phyloP scores from a whole-genome alignment of 2,888 invertebrate species.

The Orthosia incerta region DNA sequence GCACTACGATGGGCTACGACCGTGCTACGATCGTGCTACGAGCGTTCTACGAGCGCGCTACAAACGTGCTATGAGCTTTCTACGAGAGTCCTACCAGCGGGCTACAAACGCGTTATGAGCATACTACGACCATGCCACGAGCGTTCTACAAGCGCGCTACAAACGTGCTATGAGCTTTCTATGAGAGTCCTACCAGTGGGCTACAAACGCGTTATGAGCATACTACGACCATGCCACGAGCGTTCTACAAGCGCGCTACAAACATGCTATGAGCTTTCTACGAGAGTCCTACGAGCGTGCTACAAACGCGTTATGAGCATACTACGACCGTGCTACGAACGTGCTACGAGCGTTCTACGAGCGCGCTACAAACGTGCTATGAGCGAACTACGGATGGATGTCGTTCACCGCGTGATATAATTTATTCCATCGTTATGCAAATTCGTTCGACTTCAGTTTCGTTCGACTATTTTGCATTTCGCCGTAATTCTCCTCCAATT shows the following conservation, averaged over 20 bases:
- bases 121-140: neutral
- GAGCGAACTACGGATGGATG: slow-evolving; percentile 3
- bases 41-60: too few relatives aligned
- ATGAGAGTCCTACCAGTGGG: neutral
- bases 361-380: neutral
- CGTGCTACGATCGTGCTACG: too few relatives aligned
- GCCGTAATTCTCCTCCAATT: slow-evolving; percentile 78
- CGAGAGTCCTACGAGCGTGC: neutral
- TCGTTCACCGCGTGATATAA: slow-evolving; percentile 48
- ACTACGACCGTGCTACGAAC: too few relatives aligned
- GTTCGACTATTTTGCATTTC: slow-evolving; percentile 78
- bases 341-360: too few relatives aligned
- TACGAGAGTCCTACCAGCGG: too few relatives aligned
- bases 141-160: too few relatives aligned
- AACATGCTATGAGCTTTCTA: slow-evolving; percentile 7
- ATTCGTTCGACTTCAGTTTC: slow-evolving; percentile 73
- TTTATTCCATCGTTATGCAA: slow-evolving; percentile 76
- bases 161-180: neutral
- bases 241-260: neutral
- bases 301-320: neutral
- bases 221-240: neutral
- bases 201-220: slow-evolving; percentile 7
- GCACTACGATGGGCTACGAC: too few relatives aligned
- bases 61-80: too few relatives aligned
- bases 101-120: neutral